These are phyloP conservation scores for Silurus glanis DNA, from an alignment of 2,113 vertebrate genomes.

Conservation along the genomic window DNA sequence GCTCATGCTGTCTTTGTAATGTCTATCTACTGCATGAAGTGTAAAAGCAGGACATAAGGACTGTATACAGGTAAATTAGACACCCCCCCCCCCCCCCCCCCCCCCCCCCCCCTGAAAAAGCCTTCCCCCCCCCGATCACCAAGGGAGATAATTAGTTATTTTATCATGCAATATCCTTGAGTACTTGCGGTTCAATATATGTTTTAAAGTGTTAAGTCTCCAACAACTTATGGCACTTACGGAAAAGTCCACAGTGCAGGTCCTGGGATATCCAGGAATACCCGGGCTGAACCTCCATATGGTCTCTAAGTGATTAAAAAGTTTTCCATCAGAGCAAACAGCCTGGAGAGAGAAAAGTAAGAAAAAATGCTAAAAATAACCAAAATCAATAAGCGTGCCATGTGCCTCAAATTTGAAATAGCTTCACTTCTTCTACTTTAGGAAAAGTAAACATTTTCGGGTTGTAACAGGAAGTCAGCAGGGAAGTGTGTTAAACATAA, in stretches of 20 bases:
- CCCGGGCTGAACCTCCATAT: conserved; percentile 94
- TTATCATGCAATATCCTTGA: background rate
- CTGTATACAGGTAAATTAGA: background rate
- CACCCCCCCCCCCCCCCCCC: background rate
- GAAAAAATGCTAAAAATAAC: background rate
- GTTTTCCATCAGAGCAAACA: conserved; percentile 87
- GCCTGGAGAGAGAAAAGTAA: conserved; percentile 71
- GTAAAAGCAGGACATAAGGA: background rate
- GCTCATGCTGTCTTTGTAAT: background rate
- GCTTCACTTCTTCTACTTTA: too few relatives aligned
- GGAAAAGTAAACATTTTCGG: too few relatives aligned
- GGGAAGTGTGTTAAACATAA: too few relatives aligned
- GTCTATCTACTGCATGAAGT: background rate
- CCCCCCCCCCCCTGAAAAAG: too few relatives aligned
- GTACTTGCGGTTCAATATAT: too few relatives aligned
- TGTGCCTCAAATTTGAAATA: too few relatives aligned
- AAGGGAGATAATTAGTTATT: background rate
- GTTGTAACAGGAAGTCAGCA: too few relatives aligned
- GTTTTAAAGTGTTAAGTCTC: background rate
- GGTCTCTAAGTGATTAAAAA: conserved; percentile 94
- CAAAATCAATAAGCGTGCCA: background rate
- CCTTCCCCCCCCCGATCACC: too few relatives aligned
- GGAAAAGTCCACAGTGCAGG: conserved; percentile 94
- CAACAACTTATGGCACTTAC: conserved; percentile 69
- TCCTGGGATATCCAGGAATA: conserved; percentile 89